Percentiles rank a stretch among this genome's conserved stretches.
These are phyloP conservation scores for Strix aluco DNA, from an alignment of 2,113 vertebrate species.

Conservation along the genomic window DNA sequence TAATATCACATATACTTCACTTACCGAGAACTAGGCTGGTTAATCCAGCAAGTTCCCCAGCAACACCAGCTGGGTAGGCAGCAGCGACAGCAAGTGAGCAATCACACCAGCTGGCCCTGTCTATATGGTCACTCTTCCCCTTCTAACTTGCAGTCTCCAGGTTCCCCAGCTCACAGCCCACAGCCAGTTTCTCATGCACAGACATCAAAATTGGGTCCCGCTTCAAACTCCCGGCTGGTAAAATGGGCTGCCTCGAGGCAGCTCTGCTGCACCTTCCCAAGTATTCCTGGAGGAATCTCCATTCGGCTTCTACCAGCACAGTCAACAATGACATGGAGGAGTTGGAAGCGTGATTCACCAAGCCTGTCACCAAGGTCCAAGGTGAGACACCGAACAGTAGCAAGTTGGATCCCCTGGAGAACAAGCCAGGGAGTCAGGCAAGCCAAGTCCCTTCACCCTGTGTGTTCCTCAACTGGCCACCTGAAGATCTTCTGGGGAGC, in stretches of 20 bases:
- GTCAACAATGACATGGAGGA: background rate
- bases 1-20: background rate
- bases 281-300: no score
- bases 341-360: background rate
- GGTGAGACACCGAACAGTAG: background rate
- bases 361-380: background rate
- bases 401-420: background rate
- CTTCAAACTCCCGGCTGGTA: background rate
- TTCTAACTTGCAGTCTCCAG: no score
- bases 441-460: background rate
- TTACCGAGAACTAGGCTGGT: background rate
- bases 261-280: background rate
- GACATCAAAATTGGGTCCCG: background rate
- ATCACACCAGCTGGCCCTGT: fast-evolving
- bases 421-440: background rate
- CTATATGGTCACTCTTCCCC: fast-evolving
- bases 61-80: fast-evolving
- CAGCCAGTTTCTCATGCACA: background rate
- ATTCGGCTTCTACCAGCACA: background rate
- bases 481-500: background rate
- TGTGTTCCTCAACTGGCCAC: fast-evolving
- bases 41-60: no score
- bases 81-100: background rate
- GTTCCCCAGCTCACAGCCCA: background rate
- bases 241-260: background rate